Conservation (phyloP, 2,113 vertebrate species). For the Leptobrachium ailaonicum region DNA sequence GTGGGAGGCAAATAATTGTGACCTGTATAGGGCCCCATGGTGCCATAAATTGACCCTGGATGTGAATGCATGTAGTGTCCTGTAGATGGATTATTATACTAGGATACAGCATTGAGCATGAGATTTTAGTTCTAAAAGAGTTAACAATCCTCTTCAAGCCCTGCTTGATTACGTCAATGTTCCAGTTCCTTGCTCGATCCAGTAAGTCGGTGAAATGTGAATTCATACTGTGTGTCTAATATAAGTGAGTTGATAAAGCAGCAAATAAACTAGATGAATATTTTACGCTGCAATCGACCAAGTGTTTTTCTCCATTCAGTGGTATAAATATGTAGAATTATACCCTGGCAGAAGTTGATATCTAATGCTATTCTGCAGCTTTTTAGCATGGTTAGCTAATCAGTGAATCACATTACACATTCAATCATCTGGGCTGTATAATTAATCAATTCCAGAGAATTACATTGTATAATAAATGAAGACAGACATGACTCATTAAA, state of each 20-base stretch:
- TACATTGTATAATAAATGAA: conserved; percentile 79
- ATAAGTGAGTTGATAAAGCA: conserved; percentile 31
- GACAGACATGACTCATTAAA: conserved; percentile 80
- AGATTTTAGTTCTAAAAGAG: too few relatives aligned
- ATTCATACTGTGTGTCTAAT: conserved; percentile 30
- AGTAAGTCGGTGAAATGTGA: not conserved
- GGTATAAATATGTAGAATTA: conserved; percentile 36
- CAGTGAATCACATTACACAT: conserved; percentile 67
- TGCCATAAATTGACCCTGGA: too few relatives aligned
- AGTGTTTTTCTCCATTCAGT: conserved; percentile 9
- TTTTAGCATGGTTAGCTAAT: conserved; percentile 71
- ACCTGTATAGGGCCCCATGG: too few relatives aligned
- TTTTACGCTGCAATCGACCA: not conserved
- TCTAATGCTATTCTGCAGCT: conserved; percentile 57
- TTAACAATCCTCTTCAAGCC: too few relatives aligned
- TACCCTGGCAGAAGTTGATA: conserved; percentile 57
- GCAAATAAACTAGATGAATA: conserved; percentile 18
- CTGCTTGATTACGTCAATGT: too few relatives aligned
- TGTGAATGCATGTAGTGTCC: too few relatives aligned
- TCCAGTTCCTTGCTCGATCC: not conserved
- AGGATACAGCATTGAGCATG: too few relatives aligned
- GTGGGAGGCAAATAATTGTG: too few relatives aligned
- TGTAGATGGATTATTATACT: too few relatives aligned
- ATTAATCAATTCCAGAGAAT: conserved; percentile 78
- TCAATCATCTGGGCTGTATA: conserved; percentile 71